phyloP scores from a whole-genome alignment of 2,888 invertebrate genomes.

The Laspeyria flexula region DNA sequence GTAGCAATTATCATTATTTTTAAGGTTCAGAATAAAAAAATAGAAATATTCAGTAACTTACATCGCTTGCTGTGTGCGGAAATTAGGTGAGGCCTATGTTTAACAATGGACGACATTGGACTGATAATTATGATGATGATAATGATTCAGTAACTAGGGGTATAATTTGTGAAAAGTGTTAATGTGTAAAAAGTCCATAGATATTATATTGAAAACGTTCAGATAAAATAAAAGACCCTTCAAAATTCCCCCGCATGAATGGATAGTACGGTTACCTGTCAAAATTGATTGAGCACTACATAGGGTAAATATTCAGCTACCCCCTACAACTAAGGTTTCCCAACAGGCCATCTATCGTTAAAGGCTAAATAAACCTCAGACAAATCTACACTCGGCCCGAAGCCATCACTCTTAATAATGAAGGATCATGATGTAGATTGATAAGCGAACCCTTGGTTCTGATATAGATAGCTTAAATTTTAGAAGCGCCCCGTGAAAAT shows the following conservation, averaged over 20 bases:
- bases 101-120: too few species aligned
- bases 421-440: conserved; percentile 84
- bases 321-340: conserved; percentile 35
- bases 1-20: too few species aligned
- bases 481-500: conserved; percentile 37
- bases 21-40: too few species aligned
- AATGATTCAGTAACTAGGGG: too few species aligned
- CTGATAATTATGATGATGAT: too few species aligned
- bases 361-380: conserved; percentile 75
- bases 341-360: conserved; percentile 57
- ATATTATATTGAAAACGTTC: too few species aligned
- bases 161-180: too few species aligned
- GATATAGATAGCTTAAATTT: conserved; percentile 41
- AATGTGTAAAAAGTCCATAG: too few species aligned
- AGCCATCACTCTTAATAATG: conserved; percentile 83
- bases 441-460: conserved; percentile 74
- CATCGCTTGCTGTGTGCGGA: too few species aligned
- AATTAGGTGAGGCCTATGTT: too few species aligned
- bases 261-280: not conserved
- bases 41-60: too few species aligned
- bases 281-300: conserved; percentile 38
- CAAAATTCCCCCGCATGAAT: not conserved
- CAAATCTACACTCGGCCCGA: conserved; percentile 73
- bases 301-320: conserved; percentile 50
- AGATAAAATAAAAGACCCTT: too few species aligned